A percentile compares a stretch with the other conserved stretches of the same genome.
Evolutionary conservation across 2,797 vertebrate genomes (phyloP).

Genomic region (Neoniphon sammara): DNA sequence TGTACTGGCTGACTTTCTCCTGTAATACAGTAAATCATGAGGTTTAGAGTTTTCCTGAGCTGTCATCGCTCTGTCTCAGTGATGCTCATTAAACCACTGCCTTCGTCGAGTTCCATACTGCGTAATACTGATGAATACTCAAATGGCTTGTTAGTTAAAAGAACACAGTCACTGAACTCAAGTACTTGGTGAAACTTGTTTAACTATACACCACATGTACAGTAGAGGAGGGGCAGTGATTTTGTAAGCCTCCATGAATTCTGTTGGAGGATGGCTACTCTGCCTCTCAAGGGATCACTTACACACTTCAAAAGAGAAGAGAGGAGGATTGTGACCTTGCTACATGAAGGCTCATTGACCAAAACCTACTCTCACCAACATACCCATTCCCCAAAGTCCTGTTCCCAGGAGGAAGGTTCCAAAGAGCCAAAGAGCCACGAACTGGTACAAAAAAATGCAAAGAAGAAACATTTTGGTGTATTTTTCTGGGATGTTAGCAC

Average conservation of each 20-base stretch:
- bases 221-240: slow-evolving; percentile 45
- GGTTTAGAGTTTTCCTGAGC: slow-evolving; percentile 74
- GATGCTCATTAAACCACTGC: slow-evolving; percentile 83
- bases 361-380: slow-evolving; percentile 70
- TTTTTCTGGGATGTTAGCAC: slow-evolving; percentile 36
- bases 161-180: slow-evolving; percentile 56
- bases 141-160: slow-evolving; percentile 75
- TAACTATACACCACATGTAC: slow-evolving; percentile 52
- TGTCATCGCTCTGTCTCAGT: slow-evolving; percentile 77
- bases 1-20: slow-evolving; percentile 56
- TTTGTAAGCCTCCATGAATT: slow-evolving; percentile 55
- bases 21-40: slow-evolving; percentile 76
- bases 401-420: slow-evolving; percentile 66
- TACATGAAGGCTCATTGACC: slow-evolving; percentile 79
- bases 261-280: slow-evolving; percentile 49
- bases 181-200: slow-evolving; percentile 61
- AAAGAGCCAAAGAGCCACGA: slow-evolving; percentile 42
- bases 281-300: slow-evolving; percentile 78
- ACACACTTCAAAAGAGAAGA: slow-evolving; percentile 80
- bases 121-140: slow-evolving; percentile 73
- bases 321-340: slow-evolving; percentile 76
- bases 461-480: slow-evolving; percentile 4
- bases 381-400: slow-evolving; percentile 65
- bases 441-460: neutral
- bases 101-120: slow-evolving; percentile 62